phyloP scores from a whole-genome alignment of 2,888 invertebrate species.

The Drosophila trichaetosa region DNA sequence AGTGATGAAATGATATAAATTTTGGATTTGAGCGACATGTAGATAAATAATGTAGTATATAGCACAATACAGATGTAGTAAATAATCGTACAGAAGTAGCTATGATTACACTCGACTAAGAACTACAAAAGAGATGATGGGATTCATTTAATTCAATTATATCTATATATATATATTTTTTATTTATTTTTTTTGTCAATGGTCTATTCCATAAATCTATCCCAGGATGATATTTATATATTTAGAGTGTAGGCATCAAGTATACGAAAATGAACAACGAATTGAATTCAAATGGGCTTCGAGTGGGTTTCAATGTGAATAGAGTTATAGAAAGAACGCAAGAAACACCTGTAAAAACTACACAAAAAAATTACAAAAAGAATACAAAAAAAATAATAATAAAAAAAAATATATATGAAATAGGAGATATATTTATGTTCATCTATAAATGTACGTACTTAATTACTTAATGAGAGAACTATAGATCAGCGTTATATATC shows the following conservation, averaged over 20 bases:
- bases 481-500: constrained; percentile 15
- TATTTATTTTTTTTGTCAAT: neutral
- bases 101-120: constrained; percentile 30
- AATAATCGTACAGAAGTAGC: constrained; percentile 18
- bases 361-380: constrained; percentile 44
- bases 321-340: constrained; percentile 44
- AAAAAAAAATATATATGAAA: constrained; percentile 46
- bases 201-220: constrained; percentile 7
- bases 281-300: constrained; percentile 42
- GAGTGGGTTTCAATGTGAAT: constrained; percentile 31
- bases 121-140: constrained; percentile 30
- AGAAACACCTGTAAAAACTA: constrained; percentile 83
- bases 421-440: constrained; percentile 33
- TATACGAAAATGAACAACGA: constrained; percentile 37
- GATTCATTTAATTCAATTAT: constrained; percentile 3
- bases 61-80: constrained; percentile 18
- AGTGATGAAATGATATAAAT: constrained; percentile 60
- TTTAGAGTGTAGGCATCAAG: constrained; percentile 11
- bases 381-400: constrained; percentile 41
- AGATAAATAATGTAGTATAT: constrained; percentile 19
- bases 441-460: constrained; percentile 29
- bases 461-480: constrained; percentile 32
- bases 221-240: constrained; percentile 29
- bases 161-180: neutral
- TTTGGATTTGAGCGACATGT: constrained; percentile 50